A percentile compares a stretch with the other conserved stretches of the same genome.
Evolutionary conservation across 2,113 vertebrate genomes (phyloP).

Genomic region (Cephalopterus ornatus): DNA sequence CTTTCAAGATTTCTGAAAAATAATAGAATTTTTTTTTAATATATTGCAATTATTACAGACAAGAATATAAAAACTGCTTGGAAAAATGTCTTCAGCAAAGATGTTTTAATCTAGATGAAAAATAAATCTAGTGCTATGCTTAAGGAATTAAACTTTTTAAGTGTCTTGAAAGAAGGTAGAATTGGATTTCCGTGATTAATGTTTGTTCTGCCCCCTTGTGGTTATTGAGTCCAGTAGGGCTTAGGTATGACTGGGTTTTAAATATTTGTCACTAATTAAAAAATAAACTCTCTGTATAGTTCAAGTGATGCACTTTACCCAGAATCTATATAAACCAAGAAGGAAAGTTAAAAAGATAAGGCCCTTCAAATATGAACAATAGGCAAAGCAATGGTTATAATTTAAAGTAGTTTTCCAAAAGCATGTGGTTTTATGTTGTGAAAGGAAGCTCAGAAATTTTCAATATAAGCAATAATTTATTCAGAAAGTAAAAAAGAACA

Average conservation of each 20-base stretch:
- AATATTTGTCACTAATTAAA: not conserved
- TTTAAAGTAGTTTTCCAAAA: not conserved
- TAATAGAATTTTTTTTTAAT: not conserved
- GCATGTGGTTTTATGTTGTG: not conserved
- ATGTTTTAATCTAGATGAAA: not conserved
- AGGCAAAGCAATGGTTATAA: not conserved
- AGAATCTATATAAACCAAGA: not conserved
- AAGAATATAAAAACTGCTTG: not conserved
- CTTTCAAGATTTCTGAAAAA: not conserved
- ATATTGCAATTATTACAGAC: not conserved
- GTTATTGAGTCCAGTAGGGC: not conserved
- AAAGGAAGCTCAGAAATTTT: not conserved
- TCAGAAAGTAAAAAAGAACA: not conserved
- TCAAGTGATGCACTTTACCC: not conserved
- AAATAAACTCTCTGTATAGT: not conserved
- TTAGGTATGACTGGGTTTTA: not conserved
- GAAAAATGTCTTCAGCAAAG: not conserved
- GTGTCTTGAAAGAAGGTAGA: not conserved
- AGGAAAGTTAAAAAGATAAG: not conserved
- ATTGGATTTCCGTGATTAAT: constrained; percentile 8
- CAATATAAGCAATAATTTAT: not conserved
- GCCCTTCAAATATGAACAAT: not conserved
- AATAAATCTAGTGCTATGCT: not conserved
- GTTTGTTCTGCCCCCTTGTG: constrained; percentile 64
- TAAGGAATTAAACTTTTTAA: not conserved